Base-by-base conservation (phyloP, 2,888 invertebrate genomes). In the Tuta absoluta region DNA sequence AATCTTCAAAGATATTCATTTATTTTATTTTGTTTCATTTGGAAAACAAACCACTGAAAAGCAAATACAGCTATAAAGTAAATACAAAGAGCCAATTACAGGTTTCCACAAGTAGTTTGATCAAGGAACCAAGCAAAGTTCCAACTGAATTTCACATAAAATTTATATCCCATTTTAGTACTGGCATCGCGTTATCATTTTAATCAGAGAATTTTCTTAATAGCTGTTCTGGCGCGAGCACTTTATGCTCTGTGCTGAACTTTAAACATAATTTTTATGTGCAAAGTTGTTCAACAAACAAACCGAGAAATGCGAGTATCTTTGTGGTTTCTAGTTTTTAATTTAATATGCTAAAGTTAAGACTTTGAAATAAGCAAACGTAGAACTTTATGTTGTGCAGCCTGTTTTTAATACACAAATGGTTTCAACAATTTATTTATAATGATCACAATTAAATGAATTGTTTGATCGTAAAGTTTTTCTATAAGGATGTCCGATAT, bases 231-330 rank as follows among this genome's bases (percentile, higher is more conserved):
- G 51, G 23, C 23, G 23, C 51, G 23, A 48, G 48, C 23, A 53
- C 23, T 49, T 53, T 53, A 53, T 23, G 23, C 51, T 21, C 51
- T 7, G 33, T 24, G 33, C 28, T 24, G 5, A 58, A 58, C 58
- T 58, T 58, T 58, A 11, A 19, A 58, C 58, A 38, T 58, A 38
- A 58, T 38, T 58, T 38, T 58, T 58, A 58, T 58, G 38, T 5
- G 4, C 8, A 62, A 65, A 65, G 49, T 62, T 23, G 21, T 21
- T 21, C 38, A 41, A 19, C 59, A 59, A 37, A 59, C 41, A 59
- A 21, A 21, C 14, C 14, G 24, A 56, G 33, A n/a, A 11, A 56
- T 45, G 17, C 45, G 3, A 17, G 7, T 28, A 24, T 53, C 51
- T 53, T 28, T 56, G 56, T 24, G 56, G 56, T 33, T 56, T 56